These are phyloP conservation scores for Drosophila truncata DNA, from an alignment of 1,140 invertebrate species.

Conservation along the genomic window DNA sequence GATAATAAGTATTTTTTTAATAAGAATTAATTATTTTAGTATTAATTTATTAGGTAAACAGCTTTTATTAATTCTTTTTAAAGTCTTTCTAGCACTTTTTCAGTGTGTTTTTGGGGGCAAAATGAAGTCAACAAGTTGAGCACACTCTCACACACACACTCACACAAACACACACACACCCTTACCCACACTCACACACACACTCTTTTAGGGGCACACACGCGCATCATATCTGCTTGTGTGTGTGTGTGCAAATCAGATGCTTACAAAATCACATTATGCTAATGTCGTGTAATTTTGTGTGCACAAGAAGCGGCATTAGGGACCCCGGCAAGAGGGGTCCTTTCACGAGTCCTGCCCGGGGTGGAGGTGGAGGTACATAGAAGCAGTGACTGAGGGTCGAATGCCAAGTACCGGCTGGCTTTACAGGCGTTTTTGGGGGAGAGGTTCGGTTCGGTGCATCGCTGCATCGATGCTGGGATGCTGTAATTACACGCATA, in stretches of 20 bases:
- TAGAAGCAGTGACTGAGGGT: neutral
- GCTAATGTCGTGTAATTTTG: conserved; percentile 73
- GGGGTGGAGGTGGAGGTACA: neutral
- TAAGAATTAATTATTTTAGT: too few species aligned
- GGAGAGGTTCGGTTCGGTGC: neutral
- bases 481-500: conserved; percentile 69
- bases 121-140: conserved; percentile 54
- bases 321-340: conserved; percentile 12
- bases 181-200: neutral
- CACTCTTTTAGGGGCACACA: conserved; percentile 22
- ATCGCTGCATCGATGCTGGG: neutral
- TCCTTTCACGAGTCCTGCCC: neutral
- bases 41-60: neutral
- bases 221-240: conserved; percentile 15
- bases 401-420: conserved; percentile 31
- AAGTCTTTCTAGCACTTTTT: neutral
- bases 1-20: too few species aligned
- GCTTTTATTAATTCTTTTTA: neutral
- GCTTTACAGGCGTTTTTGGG: neutral
- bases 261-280: conserved; percentile 75
- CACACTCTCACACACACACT: conserved; percentile 18
- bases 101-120: conserved; percentile 22
- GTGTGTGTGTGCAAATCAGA: conserved; percentile 61
- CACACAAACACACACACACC: too few species aligned
- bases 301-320: conserved; percentile 54